Evolutionary conservation across 2,113 vertebrate species (phyloP).

Genomic region (Campylorhamphus procurvoides): DNA sequence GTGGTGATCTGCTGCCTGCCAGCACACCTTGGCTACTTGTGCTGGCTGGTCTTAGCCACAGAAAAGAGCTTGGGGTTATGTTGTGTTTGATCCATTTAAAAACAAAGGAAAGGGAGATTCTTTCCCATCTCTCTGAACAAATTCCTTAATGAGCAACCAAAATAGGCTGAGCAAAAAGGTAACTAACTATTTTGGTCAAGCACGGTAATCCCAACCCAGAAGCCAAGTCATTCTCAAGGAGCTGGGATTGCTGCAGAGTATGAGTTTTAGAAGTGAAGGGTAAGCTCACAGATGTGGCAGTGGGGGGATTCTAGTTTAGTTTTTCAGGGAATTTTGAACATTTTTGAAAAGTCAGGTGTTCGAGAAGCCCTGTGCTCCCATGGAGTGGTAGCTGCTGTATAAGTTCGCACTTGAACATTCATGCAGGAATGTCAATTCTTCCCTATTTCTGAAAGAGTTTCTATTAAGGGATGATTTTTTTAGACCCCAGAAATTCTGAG

Average conservation of each 20-base stretch:
- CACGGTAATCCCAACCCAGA: background rate
- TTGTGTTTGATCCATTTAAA: background rate
- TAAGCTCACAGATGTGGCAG: background rate
- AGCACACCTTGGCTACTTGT: conserved; percentile 14
- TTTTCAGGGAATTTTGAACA: background rate
- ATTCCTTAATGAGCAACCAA: background rate
- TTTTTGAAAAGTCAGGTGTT: background rate
- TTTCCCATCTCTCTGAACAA: background rate
- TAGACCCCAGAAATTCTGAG: background rate
- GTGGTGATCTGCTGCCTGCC: background rate
- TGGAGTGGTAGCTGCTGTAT: background rate
- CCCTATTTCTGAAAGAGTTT: background rate
- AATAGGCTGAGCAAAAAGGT: background rate
- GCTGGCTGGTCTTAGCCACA: conserved; percentile 2
- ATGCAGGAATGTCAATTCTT: background rate
- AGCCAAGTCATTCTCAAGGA: background rate
- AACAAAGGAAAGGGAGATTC: background rate
- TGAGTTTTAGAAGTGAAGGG: background rate
- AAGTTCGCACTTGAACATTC: background rate
- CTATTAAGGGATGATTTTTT: background rate
- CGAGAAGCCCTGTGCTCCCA: background rate
- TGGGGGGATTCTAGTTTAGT: background rate
- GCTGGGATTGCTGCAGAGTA: background rate
- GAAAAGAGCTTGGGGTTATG: conserved; percentile 4
- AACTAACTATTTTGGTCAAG: background rate